Evolutionary conservation across 1,140 invertebrate species (phyloP).

Genomic region (Glossosoma conforme): DNA sequence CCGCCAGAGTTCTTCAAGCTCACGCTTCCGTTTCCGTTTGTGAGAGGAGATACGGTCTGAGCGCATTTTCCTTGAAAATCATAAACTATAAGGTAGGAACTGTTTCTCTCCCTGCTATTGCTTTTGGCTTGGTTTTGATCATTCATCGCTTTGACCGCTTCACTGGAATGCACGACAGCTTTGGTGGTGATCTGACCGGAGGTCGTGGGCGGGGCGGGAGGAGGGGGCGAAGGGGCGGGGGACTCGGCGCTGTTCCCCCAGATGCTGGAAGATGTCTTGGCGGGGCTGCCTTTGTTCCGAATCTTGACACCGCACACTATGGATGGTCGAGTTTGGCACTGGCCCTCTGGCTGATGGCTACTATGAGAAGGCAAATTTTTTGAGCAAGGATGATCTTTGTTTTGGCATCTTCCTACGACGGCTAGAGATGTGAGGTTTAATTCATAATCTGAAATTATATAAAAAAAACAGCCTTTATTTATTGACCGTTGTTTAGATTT

Average conservation of each 20-base stretch:
- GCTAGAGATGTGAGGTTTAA: conserved; percentile 21
- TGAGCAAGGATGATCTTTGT: conserved; percentile 25
- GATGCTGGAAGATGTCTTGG: conserved; percentile 37
- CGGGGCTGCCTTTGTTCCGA: background rate
- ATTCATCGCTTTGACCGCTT: conserved; percentile 47
- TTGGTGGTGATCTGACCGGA: conserved; percentile 38
- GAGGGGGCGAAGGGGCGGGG: no score
- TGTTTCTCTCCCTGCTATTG: conserved; percentile 40
- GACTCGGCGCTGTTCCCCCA: conserved; percentile 36
- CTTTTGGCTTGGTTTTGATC: conserved; percentile 48
- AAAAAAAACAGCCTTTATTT: background rate
- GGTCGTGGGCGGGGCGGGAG: no score
- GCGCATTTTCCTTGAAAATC: conserved; percentile 43
- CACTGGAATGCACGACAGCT: conserved; percentile 42
- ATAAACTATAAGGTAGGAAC: conserved; percentile 46
- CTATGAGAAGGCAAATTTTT: conserved; percentile 8
- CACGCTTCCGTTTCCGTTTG: conserved; percentile 30
- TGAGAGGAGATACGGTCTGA: conserved; percentile 40
- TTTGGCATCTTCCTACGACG: conserved; percentile 26
- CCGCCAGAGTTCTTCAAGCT: conserved; percentile 43
- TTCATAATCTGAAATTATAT: conserved; percentile 18
- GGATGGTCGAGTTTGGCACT: conserved; percentile 20
- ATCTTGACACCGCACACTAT: conserved; percentile 26
- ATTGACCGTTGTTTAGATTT: background rate
- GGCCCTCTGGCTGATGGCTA: conserved; percentile 1